phyloP scores from a whole-genome alignment of 2,797 vertebrate species.

The Melanotaenia maccullochi region DNA sequence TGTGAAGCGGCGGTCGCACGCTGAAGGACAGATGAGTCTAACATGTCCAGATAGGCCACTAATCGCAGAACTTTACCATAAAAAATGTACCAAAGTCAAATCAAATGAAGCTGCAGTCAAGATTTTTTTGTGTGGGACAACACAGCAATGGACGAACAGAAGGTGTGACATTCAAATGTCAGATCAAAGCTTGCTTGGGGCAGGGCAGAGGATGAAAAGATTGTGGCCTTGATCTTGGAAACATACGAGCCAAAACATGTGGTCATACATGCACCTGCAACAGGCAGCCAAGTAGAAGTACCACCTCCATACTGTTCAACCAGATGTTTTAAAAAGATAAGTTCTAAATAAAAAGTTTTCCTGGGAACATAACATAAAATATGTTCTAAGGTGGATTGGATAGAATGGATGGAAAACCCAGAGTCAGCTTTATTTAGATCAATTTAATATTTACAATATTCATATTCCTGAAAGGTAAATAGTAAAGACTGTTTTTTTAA shows the following conservation, averaged over 20 bases:
- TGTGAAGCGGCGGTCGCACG: constrained; percentile 46
- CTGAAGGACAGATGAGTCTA: constrained; percentile 47
- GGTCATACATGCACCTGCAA: constrained; percentile 43
- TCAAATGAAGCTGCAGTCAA: constrained; percentile 38
- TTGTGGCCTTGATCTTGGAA: constrained; percentile 69
- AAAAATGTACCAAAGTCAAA: constrained; percentile 25
- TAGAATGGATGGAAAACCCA: background rate
- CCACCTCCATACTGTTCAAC: constrained; percentile 41
- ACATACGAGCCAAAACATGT: constrained; percentile 44
- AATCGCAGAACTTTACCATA: constrained; percentile 28
- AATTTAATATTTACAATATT: background rate
- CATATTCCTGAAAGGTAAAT: background rate
- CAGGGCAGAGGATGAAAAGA: constrained; percentile 70
- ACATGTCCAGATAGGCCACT: constrained; percentile 12
- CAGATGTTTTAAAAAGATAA: constrained; percentile 50
- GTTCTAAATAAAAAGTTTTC: constrained; percentile 23
- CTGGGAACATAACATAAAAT: background rate
- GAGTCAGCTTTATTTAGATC: background rate
- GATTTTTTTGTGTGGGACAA: constrained; percentile 38
- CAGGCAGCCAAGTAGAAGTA: constrained; percentile 45
- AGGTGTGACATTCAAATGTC: constrained; percentile 68
- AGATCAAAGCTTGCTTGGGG: constrained; percentile 70
- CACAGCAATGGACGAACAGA: constrained; percentile 60
- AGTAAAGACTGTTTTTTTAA: background rate
- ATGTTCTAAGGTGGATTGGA: background rate